Evolutionary conservation across 2,888 invertebrate genomes (phyloP), one percentile per base, ranked within the genome.

Genomic region (Elegia similella): DNA sequence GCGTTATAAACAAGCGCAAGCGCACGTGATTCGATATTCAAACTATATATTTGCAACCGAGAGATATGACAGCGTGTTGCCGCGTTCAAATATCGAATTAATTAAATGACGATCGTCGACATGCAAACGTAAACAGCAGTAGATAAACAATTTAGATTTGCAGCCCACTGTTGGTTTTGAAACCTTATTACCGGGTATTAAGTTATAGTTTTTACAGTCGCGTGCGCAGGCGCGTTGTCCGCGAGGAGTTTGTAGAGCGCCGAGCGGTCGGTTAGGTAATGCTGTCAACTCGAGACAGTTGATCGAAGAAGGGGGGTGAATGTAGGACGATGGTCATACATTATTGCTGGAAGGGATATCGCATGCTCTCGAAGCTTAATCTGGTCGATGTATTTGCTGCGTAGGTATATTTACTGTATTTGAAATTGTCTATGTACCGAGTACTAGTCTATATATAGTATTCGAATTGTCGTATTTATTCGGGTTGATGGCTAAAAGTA

Each of bases 231-330:
- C 38, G 65, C 68, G 65, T 65, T 70, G 60, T 70, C 64, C 67
- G 71, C 74, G 76, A 72, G 72, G 72, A 78, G 82, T 82, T 82
- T 79, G 84, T 81, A 75, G 82, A 85, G 76, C 85, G 80, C 73
- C 73, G 77, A 79, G 76, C 83, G 75, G 82, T 78, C 77, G 82
- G 87, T 88, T 87, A 85, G 84, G 87, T 86, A 89, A 88, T 88
- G 86, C 80, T 78, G 54, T 84, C 84, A 84, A 77, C 81, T 71
- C 76, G 73, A 80, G 83, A 80, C 82, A 78, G 81, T 80, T 80
- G 83, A 83, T 83, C 82, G 81, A 84, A 82, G 81, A 82, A 87
- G 87, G 84, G 86, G 86, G 86, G 86, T 86, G 76, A 83, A 89
- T 88, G 88, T 88, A 85, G 87, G 86, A 82, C 88, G 82, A 81